These are phyloP conservation scores for Zosterops borbonicus DNA, from an alignment of 2,113 vertebrate species.

Conservation along the genomic window DNA sequence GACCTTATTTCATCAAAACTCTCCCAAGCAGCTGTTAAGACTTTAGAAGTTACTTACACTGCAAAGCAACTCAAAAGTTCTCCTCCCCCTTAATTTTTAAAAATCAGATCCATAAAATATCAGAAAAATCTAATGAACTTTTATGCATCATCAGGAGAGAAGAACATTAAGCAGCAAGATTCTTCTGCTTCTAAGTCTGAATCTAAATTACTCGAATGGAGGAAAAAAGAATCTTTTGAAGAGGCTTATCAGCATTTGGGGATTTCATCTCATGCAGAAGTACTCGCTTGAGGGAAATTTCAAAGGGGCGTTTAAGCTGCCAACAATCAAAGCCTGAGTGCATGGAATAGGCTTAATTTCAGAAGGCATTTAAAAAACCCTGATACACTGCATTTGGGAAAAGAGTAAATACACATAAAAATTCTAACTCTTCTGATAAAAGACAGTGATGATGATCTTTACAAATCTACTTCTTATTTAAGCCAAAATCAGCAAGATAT, in stretches of 20 bases:
- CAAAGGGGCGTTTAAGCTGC: slow-evolving; percentile 36
- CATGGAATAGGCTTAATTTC: neutral
- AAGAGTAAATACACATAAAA: neutral
- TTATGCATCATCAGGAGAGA: slow-evolving; percentile 2
- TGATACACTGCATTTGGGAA: neutral
- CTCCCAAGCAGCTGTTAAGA: neutral
- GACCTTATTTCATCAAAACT: neutral
- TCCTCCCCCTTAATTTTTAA: neutral
- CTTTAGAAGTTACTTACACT: neutral
- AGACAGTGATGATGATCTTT: neutral
- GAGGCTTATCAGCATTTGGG: slow-evolving; percentile 41
- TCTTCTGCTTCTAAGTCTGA: neutral
- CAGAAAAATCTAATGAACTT: slow-evolving; percentile 43
- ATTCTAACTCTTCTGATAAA: neutral
- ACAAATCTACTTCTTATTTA: neutral
- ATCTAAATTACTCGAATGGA: slow-evolving; percentile 16
- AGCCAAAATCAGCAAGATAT: neutral
- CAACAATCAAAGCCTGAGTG: slow-evolving; percentile 17
- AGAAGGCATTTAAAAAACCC: slow-evolving; percentile 18
- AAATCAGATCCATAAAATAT: neutral
- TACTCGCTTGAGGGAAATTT: slow-evolving; percentile 27
- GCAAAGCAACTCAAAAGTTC: slow-evolving; percentile 3
- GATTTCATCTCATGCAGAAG: slow-evolving; percentile 38
- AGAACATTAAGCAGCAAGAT: slow-evolving; percentile 15
- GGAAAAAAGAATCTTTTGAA: slow-evolving; percentile 39